These are phyloP conservation scores for Drosophila paucipuncta DNA, from an alignment of 2,888 invertebrate species.

Conservation along the genomic window DNA sequence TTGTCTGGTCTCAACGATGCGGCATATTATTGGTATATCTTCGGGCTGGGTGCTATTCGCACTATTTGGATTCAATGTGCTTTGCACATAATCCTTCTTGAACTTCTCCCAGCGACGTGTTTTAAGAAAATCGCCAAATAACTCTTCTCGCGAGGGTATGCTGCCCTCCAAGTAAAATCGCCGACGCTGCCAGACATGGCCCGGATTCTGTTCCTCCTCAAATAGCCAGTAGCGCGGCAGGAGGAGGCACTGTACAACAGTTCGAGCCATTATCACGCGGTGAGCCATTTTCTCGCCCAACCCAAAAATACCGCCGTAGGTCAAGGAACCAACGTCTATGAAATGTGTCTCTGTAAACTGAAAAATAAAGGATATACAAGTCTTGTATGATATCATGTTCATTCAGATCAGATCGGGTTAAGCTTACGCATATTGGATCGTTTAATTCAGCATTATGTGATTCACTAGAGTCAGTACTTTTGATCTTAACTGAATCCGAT, in stretches of 20 bases:
- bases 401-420: slow-evolving; percentile 2
- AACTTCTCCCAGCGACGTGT: slow-evolving; percentile 83
- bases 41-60: slow-evolving; percentile 75
- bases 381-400: background rate
- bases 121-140: slow-evolving; percentile 80
- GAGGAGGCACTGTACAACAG: slow-evolving; percentile 88
- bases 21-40: slow-evolving; percentile 84
- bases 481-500: background rate
- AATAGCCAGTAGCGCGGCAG: slow-evolving; percentile 90
- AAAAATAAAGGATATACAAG: background rate
- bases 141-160: slow-evolving; percentile 81
- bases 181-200: slow-evolving; percentile 84
- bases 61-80: slow-evolving; percentile 56
- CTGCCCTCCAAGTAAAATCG: slow-evolving; percentile 79
- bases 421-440: background rate
- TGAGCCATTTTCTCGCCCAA: slow-evolving; percentile 90
- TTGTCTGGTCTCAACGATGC: slow-evolving; percentile 79
- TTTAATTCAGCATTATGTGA: background rate
- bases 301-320: slow-evolving; percentile 87
- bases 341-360: slow-evolving; percentile 77
- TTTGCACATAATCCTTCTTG: slow-evolving; percentile 72
- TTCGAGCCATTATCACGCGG: slow-evolving; percentile 89
- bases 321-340: slow-evolving; percentile 83
- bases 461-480: background rate
- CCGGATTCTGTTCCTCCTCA: slow-evolving; percentile 86